Percentiles rank a stretch among this genome's conserved stretches.
Evolutionary conservation across 1,140 invertebrate genomes (phyloP).

Genomic region (Macrobrachium nipponense): DNA sequence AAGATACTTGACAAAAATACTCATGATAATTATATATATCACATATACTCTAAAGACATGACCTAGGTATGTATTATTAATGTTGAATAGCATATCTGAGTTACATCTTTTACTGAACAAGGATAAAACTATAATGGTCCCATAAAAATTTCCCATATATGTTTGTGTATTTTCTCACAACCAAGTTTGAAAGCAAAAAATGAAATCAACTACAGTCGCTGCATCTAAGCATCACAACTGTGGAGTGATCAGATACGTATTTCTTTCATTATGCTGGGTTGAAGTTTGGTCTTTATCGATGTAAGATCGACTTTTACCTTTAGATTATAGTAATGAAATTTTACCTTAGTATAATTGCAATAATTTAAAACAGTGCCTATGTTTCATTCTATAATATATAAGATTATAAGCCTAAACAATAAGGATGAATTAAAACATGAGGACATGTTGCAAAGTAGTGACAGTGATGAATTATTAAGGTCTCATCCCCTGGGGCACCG

Average conservation of each 20-base stretch:
- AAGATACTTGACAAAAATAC: constrained; percentile 5
- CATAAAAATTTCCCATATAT: constrained; percentile 49
- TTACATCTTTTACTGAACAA: no score
- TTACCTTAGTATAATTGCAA: constrained; percentile 54
- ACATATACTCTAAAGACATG: no score
- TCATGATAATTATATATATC: constrained; percentile 1
- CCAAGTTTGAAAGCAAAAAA: constrained; percentile 8
- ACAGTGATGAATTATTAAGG: constrained; percentile 42
- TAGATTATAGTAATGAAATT: constrained; percentile 27
- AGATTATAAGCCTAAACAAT: constrained; percentile 55
- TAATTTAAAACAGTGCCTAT: constrained; percentile 56
- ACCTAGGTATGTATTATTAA: no score
- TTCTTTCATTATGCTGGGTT: constrained; percentile 49
- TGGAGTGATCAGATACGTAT: constrained; percentile 19
- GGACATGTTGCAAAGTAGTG: constrained; percentile 47
- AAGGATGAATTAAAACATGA: constrained; percentile 55
- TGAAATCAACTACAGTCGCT: background rate
- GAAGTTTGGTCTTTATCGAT: constrained; percentile 42
- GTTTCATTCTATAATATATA: constrained; percentile 45
- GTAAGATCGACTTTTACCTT: constrained; percentile 21
- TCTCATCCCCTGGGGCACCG: constrained; percentile 42
- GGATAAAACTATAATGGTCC: constrained; percentile 25
- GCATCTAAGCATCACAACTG: constrained; percentile 15
- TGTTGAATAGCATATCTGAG: no score
- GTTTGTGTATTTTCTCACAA: constrained; percentile 28